These are phyloP conservation scores for Dendroctonus valens DNA, from an alignment of 1,140 invertebrate species.

Conservation along the genomic window DNA sequence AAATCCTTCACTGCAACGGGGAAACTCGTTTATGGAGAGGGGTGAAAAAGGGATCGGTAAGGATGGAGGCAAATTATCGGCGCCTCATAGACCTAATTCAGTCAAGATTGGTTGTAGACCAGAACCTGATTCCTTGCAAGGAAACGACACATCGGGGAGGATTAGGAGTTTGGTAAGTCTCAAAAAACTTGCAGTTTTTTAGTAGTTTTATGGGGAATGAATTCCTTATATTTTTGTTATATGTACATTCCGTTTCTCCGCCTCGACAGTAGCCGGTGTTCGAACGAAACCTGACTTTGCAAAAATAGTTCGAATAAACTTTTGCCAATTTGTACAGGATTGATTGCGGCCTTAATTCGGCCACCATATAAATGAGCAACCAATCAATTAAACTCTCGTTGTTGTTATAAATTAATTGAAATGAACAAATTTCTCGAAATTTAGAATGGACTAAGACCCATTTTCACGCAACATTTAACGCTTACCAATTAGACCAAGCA, in stretches of 20 bases:
- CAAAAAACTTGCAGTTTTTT: neutral
- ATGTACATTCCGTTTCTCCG: neutral
- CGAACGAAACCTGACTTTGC: neutral
- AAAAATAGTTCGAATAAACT: neutral
- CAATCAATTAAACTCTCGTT: no score
- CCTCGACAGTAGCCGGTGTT: neutral
- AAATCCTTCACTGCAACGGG: slow-evolving; percentile 42
- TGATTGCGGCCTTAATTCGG: neutral
- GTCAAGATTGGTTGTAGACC: slow-evolving; percentile 31
- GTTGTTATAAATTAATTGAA: no score
- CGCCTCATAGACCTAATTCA: slow-evolving; percentile 30
- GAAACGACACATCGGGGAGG: slow-evolving; percentile 29
- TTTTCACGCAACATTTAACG: no score
- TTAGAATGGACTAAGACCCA: no score
- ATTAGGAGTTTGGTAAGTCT: slow-evolving; percentile 43
- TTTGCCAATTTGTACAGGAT: neutral
- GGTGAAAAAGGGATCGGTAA: slow-evolving; percentile 30
- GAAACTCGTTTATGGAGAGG: slow-evolving; percentile 47
- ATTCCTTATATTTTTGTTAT: no score
- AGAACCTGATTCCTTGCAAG: slow-evolving; percentile 4
- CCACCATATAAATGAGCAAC: neutral
- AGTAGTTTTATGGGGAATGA: neutral
- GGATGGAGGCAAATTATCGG: slow-evolving; percentile 23
- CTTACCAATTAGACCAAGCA: no score
- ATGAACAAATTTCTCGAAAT: no score